phyloP scores from a whole-genome alignment of 2,113 vertebrate species.

The Prinia subflava region DNA sequence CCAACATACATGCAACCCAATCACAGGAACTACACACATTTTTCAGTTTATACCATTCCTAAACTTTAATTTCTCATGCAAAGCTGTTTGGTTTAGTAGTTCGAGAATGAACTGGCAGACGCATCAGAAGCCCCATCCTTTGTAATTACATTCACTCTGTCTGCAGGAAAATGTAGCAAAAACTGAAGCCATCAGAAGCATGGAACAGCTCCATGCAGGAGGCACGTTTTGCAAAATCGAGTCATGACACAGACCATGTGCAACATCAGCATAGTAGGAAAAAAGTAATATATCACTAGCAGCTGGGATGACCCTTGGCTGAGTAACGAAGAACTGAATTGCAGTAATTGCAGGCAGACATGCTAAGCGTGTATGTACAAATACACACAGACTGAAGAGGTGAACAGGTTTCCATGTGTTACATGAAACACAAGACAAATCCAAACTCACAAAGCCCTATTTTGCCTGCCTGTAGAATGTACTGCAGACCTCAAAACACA shows the following conservation, averaged over 20 bases:
- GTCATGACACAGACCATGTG: not conserved
- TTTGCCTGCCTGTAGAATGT: not conserved
- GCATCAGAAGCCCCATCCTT: not conserved
- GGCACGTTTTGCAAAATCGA: not conserved
- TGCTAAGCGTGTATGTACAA: fast-evolving
- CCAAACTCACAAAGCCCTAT: not conserved
- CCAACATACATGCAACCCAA: not conserved
- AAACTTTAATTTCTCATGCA: not conserved
- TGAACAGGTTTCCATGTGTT: not conserved
- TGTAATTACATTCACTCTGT: not conserved
- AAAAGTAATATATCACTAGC: not conserved
- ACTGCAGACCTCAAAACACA: not conserved
- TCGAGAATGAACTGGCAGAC: not conserved
- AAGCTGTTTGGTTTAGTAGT: not conserved
- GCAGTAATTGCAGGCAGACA: not conserved
- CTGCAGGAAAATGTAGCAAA: not conserved
- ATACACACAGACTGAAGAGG: not conserved
- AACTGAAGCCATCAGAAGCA: not conserved
- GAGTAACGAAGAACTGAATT: not conserved
- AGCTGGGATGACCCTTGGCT: not conserved
- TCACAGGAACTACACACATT: not conserved
- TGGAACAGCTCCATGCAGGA: not conserved
- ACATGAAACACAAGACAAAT: not conserved
- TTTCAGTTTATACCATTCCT: not conserved
- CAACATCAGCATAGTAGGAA: not conserved